phyloP scores from a whole-genome alignment of 1,140 invertebrate genomes.

The Meloidogyne hapla region DNA sequence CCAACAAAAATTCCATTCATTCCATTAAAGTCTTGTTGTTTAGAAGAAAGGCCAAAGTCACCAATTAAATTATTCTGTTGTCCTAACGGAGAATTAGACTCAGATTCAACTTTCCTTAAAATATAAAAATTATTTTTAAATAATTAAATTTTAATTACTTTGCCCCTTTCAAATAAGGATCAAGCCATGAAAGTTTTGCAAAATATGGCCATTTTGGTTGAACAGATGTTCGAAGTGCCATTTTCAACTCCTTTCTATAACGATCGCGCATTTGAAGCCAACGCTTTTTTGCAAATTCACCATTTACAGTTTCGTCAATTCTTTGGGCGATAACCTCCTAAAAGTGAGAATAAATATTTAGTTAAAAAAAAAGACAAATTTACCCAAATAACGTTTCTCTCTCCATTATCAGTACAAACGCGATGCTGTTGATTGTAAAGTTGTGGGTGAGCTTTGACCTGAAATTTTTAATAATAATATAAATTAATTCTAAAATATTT shows the following conservation, averaged over 20 bases:
- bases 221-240: constrained; percentile 48
- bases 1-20: not conserved
- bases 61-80: not conserved
- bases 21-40: constrained; percentile 15
- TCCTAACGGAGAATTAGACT: not conserved
- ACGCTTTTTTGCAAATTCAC: constrained; percentile 63
- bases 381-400: constrained; percentile 53
- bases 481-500: not conserved
- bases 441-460: constrained; percentile 46
- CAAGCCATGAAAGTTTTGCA: constrained; percentile 57
- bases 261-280: constrained; percentile 62
- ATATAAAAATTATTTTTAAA: not conserved
- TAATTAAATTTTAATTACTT: constrained; percentile 34
- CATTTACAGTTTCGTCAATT: constrained; percentile 47
- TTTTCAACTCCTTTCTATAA: constrained; percentile 60
- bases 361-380: constrained; percentile 22
- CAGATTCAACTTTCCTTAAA: constrained; percentile 9
- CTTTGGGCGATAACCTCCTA: constrained; percentile 40
- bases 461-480: not conserved
- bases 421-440: constrained; percentile 57
- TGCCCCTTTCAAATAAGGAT: constrained; percentile 62
- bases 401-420: constrained; percentile 55
- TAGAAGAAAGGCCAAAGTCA: not conserved
- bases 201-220: constrained; percentile 63
- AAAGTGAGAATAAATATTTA: too few relatives aligned